phyloP scores from a whole-genome alignment of 1,140 invertebrate genomes.

The Pissodes strobi region DNA sequence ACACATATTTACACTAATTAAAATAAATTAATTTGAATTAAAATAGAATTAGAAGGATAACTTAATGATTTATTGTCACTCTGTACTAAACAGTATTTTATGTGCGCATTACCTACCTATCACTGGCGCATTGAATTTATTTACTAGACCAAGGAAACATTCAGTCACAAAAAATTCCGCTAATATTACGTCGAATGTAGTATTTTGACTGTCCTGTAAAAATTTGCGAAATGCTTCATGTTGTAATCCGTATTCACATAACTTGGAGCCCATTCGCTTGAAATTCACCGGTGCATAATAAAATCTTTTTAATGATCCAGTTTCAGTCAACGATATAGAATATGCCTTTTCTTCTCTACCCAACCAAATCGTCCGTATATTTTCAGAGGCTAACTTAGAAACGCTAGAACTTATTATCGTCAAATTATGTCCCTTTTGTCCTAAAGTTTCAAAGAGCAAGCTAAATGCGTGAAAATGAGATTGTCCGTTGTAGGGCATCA shows the following conservation, averaged over 20 bases:
- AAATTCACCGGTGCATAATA: too few relatives aligned
- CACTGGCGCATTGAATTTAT: constrained; percentile 17
- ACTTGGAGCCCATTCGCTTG: not conserved
- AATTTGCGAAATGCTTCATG: constrained; percentile 2
- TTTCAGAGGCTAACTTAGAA: constrained; percentile 1
- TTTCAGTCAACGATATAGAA: too few relatives aligned
- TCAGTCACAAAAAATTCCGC: constrained; percentile 14
- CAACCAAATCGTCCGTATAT: constrained; percentile 34
- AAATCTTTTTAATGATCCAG: too few relatives aligned
- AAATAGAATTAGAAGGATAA: too few relatives aligned
- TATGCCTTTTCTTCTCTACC: not conserved
- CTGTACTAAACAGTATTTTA: too few relatives aligned
- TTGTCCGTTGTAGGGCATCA: constrained; percentile 70
- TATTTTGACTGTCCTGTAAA: constrained; percentile 6
- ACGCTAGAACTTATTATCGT: constrained; percentile 60
- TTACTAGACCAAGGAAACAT: constrained; percentile 15
- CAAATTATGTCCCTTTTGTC: constrained; percentile 68
- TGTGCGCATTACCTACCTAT: constrained; percentile 27
- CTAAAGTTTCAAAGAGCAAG: constrained; percentile 67
- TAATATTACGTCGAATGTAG: constrained; percentile 11
- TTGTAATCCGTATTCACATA: not conserved
- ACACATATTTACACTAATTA: not conserved
- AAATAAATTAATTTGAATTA: too few relatives aligned
- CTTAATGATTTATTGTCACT: too few relatives aligned
- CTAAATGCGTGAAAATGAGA: constrained; percentile 75